Evolutionary conservation across 2,113 vertebrate species (phyloP).

Genomic region (Rousettus leschenaultii): DNA sequence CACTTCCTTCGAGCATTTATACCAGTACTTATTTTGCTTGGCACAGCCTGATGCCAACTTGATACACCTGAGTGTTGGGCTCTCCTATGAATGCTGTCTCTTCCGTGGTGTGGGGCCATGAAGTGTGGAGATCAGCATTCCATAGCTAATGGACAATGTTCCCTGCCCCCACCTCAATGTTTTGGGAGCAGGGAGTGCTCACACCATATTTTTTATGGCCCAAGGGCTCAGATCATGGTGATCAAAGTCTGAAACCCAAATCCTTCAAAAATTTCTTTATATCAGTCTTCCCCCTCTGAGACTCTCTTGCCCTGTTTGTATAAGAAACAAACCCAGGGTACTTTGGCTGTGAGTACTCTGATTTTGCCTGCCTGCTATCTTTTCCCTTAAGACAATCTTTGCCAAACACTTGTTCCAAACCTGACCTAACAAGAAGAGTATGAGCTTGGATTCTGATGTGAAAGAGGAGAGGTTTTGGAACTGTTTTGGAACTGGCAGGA

Average conservation of each 20-base stretch:
- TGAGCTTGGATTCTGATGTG: background rate
- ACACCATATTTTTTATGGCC: no score
- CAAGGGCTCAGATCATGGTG: no score
- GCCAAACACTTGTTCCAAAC: background rate
- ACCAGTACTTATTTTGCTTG: background rate
- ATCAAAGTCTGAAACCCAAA: background rate
- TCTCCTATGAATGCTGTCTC: background rate
- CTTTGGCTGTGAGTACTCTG: background rate
- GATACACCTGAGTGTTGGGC: background rate
- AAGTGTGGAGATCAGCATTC: background rate
- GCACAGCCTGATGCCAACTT: background rate
- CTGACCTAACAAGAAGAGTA: background rate
- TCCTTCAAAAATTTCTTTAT: background rate
- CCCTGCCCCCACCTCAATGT: background rate
- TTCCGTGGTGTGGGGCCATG: background rate
- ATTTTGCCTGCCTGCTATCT: background rate
- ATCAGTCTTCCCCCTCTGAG: background rate
- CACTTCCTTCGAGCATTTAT: background rate
- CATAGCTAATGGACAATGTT: background rate
- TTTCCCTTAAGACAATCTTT: background rate
- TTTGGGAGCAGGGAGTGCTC: background rate
- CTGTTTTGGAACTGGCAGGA: background rate
- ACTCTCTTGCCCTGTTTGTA: background rate
- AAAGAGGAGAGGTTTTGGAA: background rate
- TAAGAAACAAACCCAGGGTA: background rate